Percentiles rank a stretch among this genome's conserved stretches.
Evolutionary conservation across 2,113 vertebrate species (phyloP).

Genomic region (Gallinago media): DNA sequence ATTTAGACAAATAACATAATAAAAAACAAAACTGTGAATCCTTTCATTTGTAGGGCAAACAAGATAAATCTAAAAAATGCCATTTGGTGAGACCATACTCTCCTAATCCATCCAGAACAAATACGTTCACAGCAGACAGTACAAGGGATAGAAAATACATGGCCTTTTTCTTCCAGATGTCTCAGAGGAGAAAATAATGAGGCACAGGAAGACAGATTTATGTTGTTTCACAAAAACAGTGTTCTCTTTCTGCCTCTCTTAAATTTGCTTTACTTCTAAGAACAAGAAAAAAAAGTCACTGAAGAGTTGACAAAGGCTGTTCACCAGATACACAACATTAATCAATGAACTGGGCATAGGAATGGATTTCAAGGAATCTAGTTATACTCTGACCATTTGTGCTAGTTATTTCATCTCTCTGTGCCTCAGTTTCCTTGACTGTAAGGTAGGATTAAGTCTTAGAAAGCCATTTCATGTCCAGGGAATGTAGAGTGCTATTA

Average conservation of each 20-base stretch:
- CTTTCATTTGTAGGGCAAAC: neutral
- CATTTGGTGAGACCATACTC: neutral
- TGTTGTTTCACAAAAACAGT: conserved; percentile 21
- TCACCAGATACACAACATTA: conserved; percentile 10
- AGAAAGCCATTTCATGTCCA: neutral
- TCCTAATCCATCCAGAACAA: neutral
- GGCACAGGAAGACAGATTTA: conserved; percentile 39
- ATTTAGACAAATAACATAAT: neutral
- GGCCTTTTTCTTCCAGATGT: conserved; percentile 34
- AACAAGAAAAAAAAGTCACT: conserved; percentile 25
- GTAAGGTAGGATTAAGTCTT: neutral
- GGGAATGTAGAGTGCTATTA: neutral
- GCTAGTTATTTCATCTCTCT: neutral
- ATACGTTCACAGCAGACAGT: neutral
- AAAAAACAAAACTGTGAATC: neutral
- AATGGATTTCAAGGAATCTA: neutral
- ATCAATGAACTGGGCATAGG: neutral
- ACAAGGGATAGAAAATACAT: conserved; percentile 13
- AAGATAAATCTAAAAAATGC: neutral
- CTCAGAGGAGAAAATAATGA: conserved; percentile 45
- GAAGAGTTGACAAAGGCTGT: conserved; percentile 6
- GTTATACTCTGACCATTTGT: neutral
- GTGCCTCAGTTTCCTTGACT: neutral
- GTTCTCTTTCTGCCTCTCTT: conserved; percentile 18
- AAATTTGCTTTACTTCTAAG: conserved; percentile 37